Evolutionary conservation across 1,140 invertebrate species (phyloP).

Genomic region (Orchesella cincta): DNA sequence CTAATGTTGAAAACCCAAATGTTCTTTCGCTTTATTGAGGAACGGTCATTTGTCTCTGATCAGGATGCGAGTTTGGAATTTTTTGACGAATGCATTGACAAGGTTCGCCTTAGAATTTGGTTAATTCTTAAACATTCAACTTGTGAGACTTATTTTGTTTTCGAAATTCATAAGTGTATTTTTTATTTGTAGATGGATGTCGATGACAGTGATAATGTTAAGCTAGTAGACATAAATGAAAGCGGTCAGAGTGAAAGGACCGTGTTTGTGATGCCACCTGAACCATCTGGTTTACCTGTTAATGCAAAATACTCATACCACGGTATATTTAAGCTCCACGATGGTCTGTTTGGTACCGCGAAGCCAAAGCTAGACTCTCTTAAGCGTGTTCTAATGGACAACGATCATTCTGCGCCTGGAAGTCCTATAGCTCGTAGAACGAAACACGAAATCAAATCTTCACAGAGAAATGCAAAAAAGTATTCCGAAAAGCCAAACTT

Average conservation of each 20-base stretch:
- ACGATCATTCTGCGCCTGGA: constrained; percentile 65
- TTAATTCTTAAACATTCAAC: no score
- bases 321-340: constrained; percentile 54
- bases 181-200: constrained; percentile 55
- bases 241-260: constrained; percentile 81
- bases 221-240: constrained; percentile 75
- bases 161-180: constrained; percentile 31
- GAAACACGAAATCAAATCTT: constrained; percentile 90
- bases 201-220: constrained; percentile 61
- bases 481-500: constrained; percentile 70
- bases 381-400: constrained; percentile 36
- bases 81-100: constrained; percentile 96
- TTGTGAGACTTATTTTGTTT: background rate
- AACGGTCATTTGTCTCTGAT: constrained; percentile 90
- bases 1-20: constrained; percentile 91
- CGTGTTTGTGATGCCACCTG: constrained; percentile 94
- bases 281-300: constrained; percentile 61
- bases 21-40: constrained; percentile 98
- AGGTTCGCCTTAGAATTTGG: constrained; percentile 59
- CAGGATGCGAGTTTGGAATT: constrained; percentile 90
- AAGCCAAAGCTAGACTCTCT: constrained; percentile 39
- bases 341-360: constrained; percentile 50
- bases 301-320: constrained; percentile 56
- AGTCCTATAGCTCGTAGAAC: constrained; percentile 89
- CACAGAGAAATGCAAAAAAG: constrained; percentile 82